These are phyloP conservation scores for Diploptera punctata DNA, from an alignment of 2,888 invertebrate species.

Conservation along the genomic window DNA sequence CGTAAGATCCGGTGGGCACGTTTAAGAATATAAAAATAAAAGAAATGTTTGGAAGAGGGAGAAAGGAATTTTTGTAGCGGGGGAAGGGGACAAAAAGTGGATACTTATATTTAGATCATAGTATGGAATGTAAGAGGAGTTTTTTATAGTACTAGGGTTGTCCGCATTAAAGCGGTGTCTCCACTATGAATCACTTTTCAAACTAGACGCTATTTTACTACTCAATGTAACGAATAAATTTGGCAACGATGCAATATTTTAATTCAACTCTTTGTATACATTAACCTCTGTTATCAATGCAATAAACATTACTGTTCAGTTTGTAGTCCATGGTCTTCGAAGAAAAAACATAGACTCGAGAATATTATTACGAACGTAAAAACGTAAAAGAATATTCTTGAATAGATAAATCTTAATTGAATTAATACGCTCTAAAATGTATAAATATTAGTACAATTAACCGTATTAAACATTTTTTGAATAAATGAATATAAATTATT, in stretches of 20 bases:
- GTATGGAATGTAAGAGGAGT: conserved; percentile 9
- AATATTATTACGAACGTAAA: too few relatives aligned
- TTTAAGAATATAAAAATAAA: background rate
- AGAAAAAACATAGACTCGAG: too few relatives aligned
- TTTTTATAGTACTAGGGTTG: background rate
- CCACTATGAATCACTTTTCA: conserved; percentile 21
- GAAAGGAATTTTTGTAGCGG: background rate
- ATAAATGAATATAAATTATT: too few relatives aligned
- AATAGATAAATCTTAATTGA: too few relatives aligned
- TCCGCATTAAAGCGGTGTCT: background rate
- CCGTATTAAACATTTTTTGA: too few relatives aligned
- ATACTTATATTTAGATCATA: conserved; percentile 17
- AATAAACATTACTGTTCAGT: too few relatives aligned
- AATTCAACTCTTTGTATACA: background rate
- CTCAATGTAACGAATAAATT: background rate
- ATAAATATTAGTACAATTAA: too few relatives aligned
- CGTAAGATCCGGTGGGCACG: conserved; percentile 23
- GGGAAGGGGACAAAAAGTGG: background rate
- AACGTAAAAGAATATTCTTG: too few relatives aligned
- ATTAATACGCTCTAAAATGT: too few relatives aligned
- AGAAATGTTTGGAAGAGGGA: background rate
- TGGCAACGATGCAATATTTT: background rate
- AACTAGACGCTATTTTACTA: background rate
- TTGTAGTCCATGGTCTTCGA: too few relatives aligned
- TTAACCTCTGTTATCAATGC: too few relatives aligned